These are phyloP conservation scores for Macrobrachium nipponense DNA, from an alignment of 1,140 invertebrate species.

Conservation along the genomic window DNA sequence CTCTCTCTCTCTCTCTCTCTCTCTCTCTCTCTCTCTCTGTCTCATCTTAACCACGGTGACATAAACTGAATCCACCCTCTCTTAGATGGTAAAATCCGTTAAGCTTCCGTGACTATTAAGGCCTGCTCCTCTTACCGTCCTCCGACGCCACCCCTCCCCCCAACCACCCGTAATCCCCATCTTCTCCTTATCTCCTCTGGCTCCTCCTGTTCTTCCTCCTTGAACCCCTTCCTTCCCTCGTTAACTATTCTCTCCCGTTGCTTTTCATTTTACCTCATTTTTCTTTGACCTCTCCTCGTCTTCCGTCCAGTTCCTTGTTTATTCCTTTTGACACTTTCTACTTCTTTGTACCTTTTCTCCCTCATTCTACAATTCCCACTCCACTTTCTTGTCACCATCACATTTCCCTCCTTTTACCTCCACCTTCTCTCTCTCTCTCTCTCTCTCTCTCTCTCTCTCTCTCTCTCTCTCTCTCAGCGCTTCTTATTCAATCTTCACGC, in stretches of 20 bases:
- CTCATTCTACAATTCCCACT: no score
- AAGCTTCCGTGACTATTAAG: no score
- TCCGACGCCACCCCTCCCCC: neutral
- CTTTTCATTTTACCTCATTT: neutral
- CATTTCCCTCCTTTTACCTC: no score
- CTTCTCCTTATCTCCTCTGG: neutral
- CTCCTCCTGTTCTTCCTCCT: neutral
- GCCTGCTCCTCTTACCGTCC: neutral
- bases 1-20: no score
- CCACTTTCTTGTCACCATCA: neutral
- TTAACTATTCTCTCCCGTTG: neutral
- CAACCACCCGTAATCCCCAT: neutral
- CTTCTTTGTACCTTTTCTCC: no score
- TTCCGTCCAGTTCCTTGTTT: neutral
- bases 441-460: neutral
- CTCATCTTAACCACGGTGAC: no score
- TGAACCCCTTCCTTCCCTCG: neutral
- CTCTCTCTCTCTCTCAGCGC: neutral
- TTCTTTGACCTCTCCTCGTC: neutral
- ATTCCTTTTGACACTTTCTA: no score
- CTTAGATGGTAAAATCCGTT: no score
- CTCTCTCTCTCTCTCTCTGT: no score
- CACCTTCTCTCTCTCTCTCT: neutral
- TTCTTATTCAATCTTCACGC: neutral
- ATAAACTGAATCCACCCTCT: no score